Evolutionary conservation across 2,113 vertebrate species (phyloP), one percentile per base, ranked within the genome.

Genomic region (Solenodon paradoxus): DNA sequence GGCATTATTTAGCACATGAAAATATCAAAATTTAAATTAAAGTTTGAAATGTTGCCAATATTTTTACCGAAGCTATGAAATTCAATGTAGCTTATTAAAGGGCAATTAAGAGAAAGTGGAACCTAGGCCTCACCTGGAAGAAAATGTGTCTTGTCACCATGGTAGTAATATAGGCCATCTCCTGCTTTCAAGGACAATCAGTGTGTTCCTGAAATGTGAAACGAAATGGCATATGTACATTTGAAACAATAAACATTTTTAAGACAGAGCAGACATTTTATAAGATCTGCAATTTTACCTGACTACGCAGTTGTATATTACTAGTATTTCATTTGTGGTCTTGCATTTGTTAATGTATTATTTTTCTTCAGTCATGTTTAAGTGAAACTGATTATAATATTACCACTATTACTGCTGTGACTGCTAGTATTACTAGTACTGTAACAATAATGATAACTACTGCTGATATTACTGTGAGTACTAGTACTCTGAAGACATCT

Each of bases 11-110:
- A 81, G 88, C 88, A 88, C 80, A 95, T 94, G 22, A 88, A 88
- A 96, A 93, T 53, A 95, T 59, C 19, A 88, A 95, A 93, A 95
- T 81, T 94, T 78, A 89, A 93, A 93, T 94, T 85, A 64, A 92
- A 81, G 28, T 82, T 94, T 69, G 53, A 85, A 88, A 66, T 92
- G n/a, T 84, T 97, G 84, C 94, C 71, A 92, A 1, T 63, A n/a
- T 78, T 85, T 96, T 91, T 79, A 68, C 8, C 63, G 81, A 81
- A 57, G 38, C 59, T 15, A 88, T 55, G 59, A 86, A 88, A 66
- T 71, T 87, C 32, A 77, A 9, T 75, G 47, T 53, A 79, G 22
- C 30, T 28, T 83, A 42, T 78, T 91, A 80, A 69, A 92, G 40
- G 61, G 66, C 1, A 8, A 35, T 83, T 75, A 89, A 20, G 35